These are phyloP conservation scores for Periophthalmodon schlosseri DNA, from an alignment of 2,113 vertebrate species.

Conservation along the genomic window DNA sequence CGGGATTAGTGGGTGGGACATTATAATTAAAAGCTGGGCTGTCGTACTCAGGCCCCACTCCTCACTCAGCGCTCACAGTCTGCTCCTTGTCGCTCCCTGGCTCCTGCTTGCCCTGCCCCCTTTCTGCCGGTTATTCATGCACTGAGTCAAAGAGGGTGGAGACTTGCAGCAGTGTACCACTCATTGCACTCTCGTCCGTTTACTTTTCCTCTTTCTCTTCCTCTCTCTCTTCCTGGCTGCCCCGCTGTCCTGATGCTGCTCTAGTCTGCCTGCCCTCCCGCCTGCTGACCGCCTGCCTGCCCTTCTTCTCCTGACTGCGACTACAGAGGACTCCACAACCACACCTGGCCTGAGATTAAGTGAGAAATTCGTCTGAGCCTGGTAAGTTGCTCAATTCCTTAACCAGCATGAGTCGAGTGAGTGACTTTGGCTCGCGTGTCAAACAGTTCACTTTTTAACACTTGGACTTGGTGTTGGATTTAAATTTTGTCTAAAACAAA, in stretches of 20 bases:
- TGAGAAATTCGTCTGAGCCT: constrained; percentile 19
- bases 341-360: constrained; percentile 23
- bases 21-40: constrained; percentile 34
- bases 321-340: constrained; percentile 10
- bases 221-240: constrained; percentile 20
- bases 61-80: constrained; percentile 15
- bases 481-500: background rate
- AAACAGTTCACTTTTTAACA: background rate
- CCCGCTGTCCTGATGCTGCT: constrained; percentile 19
- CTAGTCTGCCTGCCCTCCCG: constrained; percentile 25
- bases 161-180: constrained; percentile 79
- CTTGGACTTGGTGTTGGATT: constrained; percentile 3
- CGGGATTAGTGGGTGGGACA: background rate
- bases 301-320: constrained; percentile 11
- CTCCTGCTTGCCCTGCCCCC: constrained; percentile 36
- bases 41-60: constrained; percentile 22
- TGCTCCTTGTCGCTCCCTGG: constrained; percentile 25
- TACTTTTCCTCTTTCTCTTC: constrained; percentile 49
- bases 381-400: constrained; percentile 43
- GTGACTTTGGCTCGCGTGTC: constrained; percentile 32
- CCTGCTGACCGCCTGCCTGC: background rate
- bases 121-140: constrained; percentile 77
- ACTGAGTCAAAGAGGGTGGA: constrained; percentile 79
- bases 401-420: background rate
- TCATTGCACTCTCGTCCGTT: constrained; percentile 68